phyloP scores from a whole-genome alignment of 2,888 invertebrate species.

The Nipponacmea schrenckii region DNA sequence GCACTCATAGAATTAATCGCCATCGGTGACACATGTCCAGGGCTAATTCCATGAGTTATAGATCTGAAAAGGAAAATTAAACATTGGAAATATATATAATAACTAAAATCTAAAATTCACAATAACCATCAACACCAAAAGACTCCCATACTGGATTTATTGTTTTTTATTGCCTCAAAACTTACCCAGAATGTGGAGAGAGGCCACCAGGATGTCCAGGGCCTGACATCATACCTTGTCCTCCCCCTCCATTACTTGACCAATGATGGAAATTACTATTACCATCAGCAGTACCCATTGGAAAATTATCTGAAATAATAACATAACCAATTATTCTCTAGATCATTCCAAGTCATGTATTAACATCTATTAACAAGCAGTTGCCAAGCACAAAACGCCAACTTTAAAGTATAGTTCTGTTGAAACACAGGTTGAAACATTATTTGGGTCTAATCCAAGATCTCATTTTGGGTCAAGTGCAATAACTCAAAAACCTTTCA shows the following conservation, averaged over 20 bases:
- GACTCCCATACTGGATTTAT: no score
- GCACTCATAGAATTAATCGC: constrained; percentile 56
- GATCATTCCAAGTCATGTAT: not conserved
- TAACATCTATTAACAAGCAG: no score
- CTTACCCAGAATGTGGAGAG: constrained; percentile 1
- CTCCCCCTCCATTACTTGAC: constrained; percentile 3
- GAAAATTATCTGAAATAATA: constrained; percentile 49
- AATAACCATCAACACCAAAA: no score
- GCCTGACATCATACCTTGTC: constrained; percentile 4
- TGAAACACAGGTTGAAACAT: no score
- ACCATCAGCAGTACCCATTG: constrained; percentile 46
- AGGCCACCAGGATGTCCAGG: constrained; percentile 5
- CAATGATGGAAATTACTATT: constrained; percentile 35
- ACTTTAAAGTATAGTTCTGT: no score
- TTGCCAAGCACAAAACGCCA: no score
- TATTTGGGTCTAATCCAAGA: no score
- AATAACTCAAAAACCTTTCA: no score
- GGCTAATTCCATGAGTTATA: constrained; percentile 38
- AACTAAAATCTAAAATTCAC: not conserved
- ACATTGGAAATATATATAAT: not conserved
- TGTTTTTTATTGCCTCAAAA: no score
- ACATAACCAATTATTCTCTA: not conserved
- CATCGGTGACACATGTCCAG: constrained; percentile 50
- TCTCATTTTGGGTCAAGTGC: no score
- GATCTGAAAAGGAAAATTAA: constrained; percentile 36